Evolutionary conservation across 2,888 invertebrate genomes (phyloP).

Genomic region (Galeopsomyia nigrocyanea): DNA sequence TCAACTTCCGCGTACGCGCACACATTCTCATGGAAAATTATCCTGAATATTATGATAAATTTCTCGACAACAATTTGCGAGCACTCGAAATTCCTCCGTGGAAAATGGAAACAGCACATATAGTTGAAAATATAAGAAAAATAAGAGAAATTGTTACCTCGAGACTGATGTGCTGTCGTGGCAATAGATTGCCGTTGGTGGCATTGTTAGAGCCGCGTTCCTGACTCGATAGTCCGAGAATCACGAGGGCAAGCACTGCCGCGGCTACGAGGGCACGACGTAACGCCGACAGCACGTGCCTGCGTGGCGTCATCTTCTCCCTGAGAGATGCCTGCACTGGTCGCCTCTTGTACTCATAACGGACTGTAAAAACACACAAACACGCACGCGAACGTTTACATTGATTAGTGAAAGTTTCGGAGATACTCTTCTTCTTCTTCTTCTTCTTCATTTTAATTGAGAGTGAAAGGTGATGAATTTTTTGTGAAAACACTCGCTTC

Average conservation of each 20-base stretch:
- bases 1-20: too few relatives aligned
- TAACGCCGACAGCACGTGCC: slow-evolving; percentile 64
- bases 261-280: slow-evolving; percentile 63
- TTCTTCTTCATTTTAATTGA: too few relatives aligned
- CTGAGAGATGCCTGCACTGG: slow-evolving; percentile 43
- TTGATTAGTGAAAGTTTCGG: background rate
- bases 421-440: too few relatives aligned
- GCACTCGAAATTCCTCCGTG: background rate
- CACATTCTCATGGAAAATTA: too few relatives aligned
- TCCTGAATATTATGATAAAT: too few relatives aligned
- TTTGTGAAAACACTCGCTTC: too few relatives aligned
- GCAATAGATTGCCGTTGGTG: background rate
- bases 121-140: background rate
- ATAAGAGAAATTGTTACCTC: slow-evolving; percentile 27
- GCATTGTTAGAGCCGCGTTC: slow-evolving; percentile 55
- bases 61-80: background rate
- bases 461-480: too few relatives aligned
- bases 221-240: slow-evolving; percentile 63
- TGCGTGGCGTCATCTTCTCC: slow-evolving; percentile 67
- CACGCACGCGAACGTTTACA: too few relatives aligned
- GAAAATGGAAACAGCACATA: background rate
- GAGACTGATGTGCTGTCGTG: slow-evolving; percentile 20
- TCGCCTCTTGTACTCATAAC: slow-evolving; percentile 66
- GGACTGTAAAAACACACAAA: slow-evolving; percentile 56
- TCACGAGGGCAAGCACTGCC: slow-evolving; percentile 61